Evolutionary conservation across 2,888 invertebrate genomes (phyloP).

Genomic region (Sphecodes monilicornis): DNA sequence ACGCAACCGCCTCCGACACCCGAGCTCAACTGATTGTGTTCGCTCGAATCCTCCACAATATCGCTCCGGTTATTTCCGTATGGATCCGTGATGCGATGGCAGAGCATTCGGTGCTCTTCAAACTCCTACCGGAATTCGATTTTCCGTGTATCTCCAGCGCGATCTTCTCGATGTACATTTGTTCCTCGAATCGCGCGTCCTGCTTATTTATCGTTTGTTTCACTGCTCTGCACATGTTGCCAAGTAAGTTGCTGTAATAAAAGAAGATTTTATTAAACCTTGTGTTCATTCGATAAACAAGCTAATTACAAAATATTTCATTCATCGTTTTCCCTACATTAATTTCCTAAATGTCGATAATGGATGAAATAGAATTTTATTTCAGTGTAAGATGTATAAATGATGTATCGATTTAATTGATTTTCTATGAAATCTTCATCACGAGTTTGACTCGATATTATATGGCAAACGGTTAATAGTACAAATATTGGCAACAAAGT

Average conservation of each 20-base stretch:
- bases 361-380: too few relatives aligned
- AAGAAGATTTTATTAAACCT: neutral
- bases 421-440: too few relatives aligned
- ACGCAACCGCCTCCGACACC: conserved; percentile 41
- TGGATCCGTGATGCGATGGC: conserved; percentile 21
- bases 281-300: neutral
- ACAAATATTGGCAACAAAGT: neutral
- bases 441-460: neutral
- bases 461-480: neutral
- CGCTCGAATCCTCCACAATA: conserved; percentile 40
- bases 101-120: conserved; percentile 7
- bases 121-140: conserved; percentile 23
- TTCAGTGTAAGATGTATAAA: too few relatives aligned
- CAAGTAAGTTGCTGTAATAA: neutral
- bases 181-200: neutral
- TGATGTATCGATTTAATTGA: too few relatives aligned
- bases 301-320: neutral
- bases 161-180: neutral
- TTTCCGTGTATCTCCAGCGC: conserved; percentile 1
- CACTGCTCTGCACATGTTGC: neutral
- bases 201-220: neutral
- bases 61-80: conserved; percentile 60
- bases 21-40: conserved; percentile 56
- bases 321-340: neutral
- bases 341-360: too few relatives aligned